phyloP scores from a whole-genome alignment of 2,113 vertebrate genomes.

The Hyperoodon ampullatus region DNA sequence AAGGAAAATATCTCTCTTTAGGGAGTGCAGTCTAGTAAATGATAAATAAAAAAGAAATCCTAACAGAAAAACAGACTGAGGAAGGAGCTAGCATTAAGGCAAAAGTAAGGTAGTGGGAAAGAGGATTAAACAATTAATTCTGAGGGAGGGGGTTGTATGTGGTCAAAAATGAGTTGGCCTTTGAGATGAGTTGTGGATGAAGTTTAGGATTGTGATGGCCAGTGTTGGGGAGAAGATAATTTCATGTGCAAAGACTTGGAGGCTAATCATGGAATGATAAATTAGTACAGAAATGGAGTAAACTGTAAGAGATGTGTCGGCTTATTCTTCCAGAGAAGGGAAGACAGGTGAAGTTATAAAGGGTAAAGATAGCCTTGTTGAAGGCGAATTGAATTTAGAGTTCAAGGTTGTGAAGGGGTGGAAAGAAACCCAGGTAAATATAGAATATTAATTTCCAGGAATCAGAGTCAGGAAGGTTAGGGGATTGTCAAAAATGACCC shows the following conservation, averaged over 20 bases:
- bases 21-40: background rate
- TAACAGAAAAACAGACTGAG: constrained; percentile 27
- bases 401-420: background rate
- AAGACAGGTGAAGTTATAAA: background rate
- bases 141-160: background rate
- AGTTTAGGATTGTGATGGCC: background rate
- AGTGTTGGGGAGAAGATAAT: background rate
- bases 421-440: constrained; percentile 13
- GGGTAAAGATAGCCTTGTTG: background rate
- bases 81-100: background rate
- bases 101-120: background rate
- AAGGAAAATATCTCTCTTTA: constrained; percentile 32
- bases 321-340: background rate
- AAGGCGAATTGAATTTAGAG: constrained; percentile 23
- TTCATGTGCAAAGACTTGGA: background rate
- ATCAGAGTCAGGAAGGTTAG: background rate
- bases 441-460: background rate
- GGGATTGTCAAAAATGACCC: background rate
- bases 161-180: background rate
- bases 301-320: background rate
- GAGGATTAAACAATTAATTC: background rate
- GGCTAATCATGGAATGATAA: background rate
- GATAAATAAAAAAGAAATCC: constrained; percentile 21
- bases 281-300: background rate
- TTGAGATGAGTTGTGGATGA: background rate